Conservation (phyloP, 1,140 invertebrate genomes). For the Trichonephila clavata region DNA sequence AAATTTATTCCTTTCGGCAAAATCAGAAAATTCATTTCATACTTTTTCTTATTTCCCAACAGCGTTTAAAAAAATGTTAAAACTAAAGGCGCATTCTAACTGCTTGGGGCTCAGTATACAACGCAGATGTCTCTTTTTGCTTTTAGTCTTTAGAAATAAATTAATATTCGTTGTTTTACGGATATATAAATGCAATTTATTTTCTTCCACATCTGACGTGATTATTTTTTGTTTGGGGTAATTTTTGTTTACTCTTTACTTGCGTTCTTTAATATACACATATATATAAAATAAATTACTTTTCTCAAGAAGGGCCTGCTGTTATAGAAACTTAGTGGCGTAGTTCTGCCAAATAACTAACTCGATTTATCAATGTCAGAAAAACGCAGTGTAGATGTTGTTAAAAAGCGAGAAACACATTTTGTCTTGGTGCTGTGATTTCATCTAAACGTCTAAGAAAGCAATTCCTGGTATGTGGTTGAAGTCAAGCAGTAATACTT, state of each 20-base stretch:
- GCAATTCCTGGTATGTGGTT: not conserved
- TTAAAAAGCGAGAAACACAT: conserved; percentile 40
- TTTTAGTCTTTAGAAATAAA: not conserved
- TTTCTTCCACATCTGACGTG: not conserved
- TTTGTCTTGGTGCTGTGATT: conserved; percentile 5
- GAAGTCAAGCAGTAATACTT: not conserved
- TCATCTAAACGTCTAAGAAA: conserved; percentile 24
- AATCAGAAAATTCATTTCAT: not conserved
- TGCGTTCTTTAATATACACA: conserved; percentile 32
- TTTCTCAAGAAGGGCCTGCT: not conserved
- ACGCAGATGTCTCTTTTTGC: not conserved
- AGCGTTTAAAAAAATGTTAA: not conserved
- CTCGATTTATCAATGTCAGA: conserved; percentile 68
- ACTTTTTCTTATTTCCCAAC: not conserved
- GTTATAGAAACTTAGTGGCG: conserved; percentile 43
- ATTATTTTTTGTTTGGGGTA: not conserved
- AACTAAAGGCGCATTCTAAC: not conserved
- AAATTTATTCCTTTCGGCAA: not conserved
- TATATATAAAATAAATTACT: conserved; percentile 68
- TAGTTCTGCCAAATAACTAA: conserved; percentile 58
- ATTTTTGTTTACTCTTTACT: conserved; percentile 24
- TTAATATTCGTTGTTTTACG: conserved; percentile 26
- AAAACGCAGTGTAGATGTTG: conserved; percentile 44
- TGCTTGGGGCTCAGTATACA: not conserved
- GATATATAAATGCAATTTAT: conserved; percentile 48